phyloP scores from a whole-genome alignment of 2,888 invertebrate species.

The Chouioia cunea region DNA sequence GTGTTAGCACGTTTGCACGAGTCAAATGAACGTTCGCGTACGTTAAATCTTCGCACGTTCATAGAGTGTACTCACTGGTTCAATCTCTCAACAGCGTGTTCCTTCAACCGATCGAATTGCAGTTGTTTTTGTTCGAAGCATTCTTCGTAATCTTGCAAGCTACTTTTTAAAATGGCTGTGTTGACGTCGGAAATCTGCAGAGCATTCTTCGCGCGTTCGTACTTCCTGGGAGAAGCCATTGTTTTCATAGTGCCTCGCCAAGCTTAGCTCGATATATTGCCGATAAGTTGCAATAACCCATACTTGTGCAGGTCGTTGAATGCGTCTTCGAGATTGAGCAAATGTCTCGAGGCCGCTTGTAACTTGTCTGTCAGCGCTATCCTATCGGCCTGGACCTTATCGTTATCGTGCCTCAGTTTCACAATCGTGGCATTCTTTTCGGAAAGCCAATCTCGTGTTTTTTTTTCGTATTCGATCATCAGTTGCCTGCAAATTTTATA shows the following conservation, averaged over 20 bases:
- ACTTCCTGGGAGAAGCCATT: constrained; percentile 35
- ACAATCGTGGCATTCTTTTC: constrained; percentile 23
- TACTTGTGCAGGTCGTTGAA: constrained; percentile 12
- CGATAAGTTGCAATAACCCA: neutral
- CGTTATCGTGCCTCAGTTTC: constrained; percentile 1
- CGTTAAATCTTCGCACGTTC: too few species aligned
- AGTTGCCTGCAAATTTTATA: constrained; percentile 14
- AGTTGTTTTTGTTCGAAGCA: constrained; percentile 40
- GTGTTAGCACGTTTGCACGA: too few species aligned
- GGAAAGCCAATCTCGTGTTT: constrained; percentile 25
- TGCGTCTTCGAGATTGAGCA: neutral
- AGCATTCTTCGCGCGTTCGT: constrained; percentile 41
- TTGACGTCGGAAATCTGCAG: constrained; percentile 37
- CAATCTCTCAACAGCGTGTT: constrained; percentile 45
- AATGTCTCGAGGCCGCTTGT: neutral
- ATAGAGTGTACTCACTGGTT: constrained; percentile 33
- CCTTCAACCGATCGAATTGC: constrained; percentile 43
- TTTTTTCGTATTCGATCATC: constrained; percentile 38
- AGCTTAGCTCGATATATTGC: neutral
- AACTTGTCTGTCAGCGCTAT: neutral
- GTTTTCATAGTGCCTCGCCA: neutral
- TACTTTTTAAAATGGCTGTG: constrained; percentile 39
- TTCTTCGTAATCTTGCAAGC: constrained; percentile 34
- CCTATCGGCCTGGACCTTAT: neutral
- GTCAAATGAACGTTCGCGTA: too few species aligned